Evolutionary conservation across 2,888 invertebrate species (phyloP).

Genomic region (Fragum whitleyi): DNA sequence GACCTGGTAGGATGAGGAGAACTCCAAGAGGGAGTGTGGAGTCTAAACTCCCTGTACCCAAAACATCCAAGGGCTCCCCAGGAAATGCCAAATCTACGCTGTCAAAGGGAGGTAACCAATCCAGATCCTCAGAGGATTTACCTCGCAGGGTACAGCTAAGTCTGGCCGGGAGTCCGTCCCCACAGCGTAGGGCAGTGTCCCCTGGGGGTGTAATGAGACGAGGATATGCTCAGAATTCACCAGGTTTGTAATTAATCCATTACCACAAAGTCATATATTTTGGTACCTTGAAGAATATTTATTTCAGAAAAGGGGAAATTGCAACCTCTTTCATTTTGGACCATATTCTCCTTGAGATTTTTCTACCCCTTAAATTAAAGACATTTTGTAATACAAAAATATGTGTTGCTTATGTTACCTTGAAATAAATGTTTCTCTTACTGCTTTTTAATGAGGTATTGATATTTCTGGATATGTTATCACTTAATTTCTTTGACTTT

Average conservation of each 20-base stretch:
- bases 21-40: slow-evolving; percentile 57
- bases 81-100: slow-evolving; percentile 71
- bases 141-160: slow-evolving; percentile 71
- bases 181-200: slow-evolving; percentile 67
- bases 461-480: too few species aligned
- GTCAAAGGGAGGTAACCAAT: slow-evolving; percentile 65
- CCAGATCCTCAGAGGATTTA: slow-evolving; percentile 78
- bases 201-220: slow-evolving; percentile 69
- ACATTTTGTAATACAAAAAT: too few species aligned
- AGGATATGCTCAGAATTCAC: slow-evolving; percentile 46
- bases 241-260: slow-evolving; percentile 15
- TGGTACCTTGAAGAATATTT: too few species aligned
- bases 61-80: slow-evolving; percentile 73
- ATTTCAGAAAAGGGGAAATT: too few species aligned
- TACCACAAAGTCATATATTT: too few species aligned
- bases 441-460: too few species aligned
- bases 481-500: too few species aligned
- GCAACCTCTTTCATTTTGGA: too few species aligned
- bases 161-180: slow-evolving; percentile 53
- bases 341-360: too few species aligned
- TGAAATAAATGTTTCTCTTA: too few species aligned
- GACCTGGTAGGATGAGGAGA: slow-evolving; percentile 45
- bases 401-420: too few species aligned
- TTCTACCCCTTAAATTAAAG: too few species aligned
- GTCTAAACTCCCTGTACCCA: slow-evolving; percentile 76